Evolutionary conservation across 2,888 invertebrate genomes (phyloP), one percentile per base, ranked within the genome.

Genomic region (Alloscopus bannaensis): DNA sequence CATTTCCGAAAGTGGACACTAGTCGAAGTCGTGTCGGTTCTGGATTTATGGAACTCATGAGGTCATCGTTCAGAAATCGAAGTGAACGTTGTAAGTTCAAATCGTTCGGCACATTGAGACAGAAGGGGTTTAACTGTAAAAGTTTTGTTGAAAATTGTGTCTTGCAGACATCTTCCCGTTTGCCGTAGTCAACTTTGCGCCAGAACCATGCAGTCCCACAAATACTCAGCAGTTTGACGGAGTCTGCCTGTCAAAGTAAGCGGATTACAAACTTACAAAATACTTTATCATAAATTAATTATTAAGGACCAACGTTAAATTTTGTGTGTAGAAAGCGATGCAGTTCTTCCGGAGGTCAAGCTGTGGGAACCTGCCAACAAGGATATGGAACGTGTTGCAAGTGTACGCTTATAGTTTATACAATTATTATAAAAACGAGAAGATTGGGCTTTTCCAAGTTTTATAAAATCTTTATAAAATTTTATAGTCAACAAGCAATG

Each of bases 131-230:
- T n/a, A n/a, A n/a, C n/a, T n/a, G 28, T 47, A 28, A 40, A 45
- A 24, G 40, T n/a, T 52, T 28, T 8, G 26, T 24, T 52, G 18
- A 2, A 52, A 3, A 2, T 42, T 52, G 13, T 57, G 1, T 20
- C 6, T 16, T 3, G 1, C 26, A 77, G 77, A 77, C 36, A 42
- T 77, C 11, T 77, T 77, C 36, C 77, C 77, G 2, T 77, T 77
- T 45, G 77, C 77, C 0, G 52, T 77, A 3, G 31, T 77, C 4
- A 78, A 70, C 16, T 70, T 70, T 57, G 70, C 77, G 4, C 70
- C 77, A n/a, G 77, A 78, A 29, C 77, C 77, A 20, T 78, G 77
- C 65, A 78, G 64, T 18, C 77, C 77, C 6, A 65, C 77, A 31
- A 78, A 78, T 24, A 70, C 77, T 4, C 64, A 70, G 11, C 57